Evolutionary conservation across 2,888 invertebrate genomes (phyloP).

Genomic region (Cenopis cana): DNA sequence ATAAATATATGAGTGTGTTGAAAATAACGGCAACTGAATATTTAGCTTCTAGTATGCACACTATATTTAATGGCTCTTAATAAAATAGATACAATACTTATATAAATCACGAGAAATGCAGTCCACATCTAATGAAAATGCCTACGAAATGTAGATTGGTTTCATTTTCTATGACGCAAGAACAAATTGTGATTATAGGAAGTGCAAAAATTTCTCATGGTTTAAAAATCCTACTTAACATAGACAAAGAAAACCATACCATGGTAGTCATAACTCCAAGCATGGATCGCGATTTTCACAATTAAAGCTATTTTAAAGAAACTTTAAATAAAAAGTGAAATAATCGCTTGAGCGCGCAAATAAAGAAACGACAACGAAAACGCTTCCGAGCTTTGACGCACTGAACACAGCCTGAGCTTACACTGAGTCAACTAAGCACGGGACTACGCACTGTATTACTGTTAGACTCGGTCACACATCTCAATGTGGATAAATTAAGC

Average conservation of each 20-base stretch:
- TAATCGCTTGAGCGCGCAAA: slow-evolving; percentile 75
- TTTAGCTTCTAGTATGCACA: slow-evolving; percentile 28
- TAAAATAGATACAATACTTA: slow-evolving; percentile 12
- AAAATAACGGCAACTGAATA: slow-evolving; percentile 12
- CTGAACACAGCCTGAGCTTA: slow-evolving; percentile 53
- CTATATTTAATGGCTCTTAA: slow-evolving; percentile 18
- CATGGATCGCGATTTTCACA: slow-evolving; percentile 83
- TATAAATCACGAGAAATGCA: slow-evolving; percentile 34
- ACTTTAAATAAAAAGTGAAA: slow-evolving; percentile 60
- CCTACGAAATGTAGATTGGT: slow-evolving; percentile 13
- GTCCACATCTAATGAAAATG: slow-evolving; percentile 14
- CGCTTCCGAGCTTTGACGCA: slow-evolving; percentile 73
- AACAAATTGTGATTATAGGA: slow-evolving; percentile 21
- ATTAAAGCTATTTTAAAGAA: slow-evolving; percentile 71
- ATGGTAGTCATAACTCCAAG: slow-evolving; percentile 85
- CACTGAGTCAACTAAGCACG: slow-evolving; percentile 81
- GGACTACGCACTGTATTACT: slow-evolving; percentile 69
- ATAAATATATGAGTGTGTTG: slow-evolving; percentile 22
- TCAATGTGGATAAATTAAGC: slow-evolving; percentile 55
- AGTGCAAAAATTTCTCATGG: slow-evolving; percentile 36
- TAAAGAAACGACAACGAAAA: slow-evolving; percentile 72
- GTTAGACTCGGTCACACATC: slow-evolving; percentile 20
- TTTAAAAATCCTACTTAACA: slow-evolving; percentile 64
- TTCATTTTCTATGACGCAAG: slow-evolving; percentile 25
- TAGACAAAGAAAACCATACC: slow-evolving; percentile 85